These are phyloP conservation scores for Poeciliopsis prolifica DNA, from an alignment of 2,113 vertebrate genomes.

Conservation along the genomic window DNA sequence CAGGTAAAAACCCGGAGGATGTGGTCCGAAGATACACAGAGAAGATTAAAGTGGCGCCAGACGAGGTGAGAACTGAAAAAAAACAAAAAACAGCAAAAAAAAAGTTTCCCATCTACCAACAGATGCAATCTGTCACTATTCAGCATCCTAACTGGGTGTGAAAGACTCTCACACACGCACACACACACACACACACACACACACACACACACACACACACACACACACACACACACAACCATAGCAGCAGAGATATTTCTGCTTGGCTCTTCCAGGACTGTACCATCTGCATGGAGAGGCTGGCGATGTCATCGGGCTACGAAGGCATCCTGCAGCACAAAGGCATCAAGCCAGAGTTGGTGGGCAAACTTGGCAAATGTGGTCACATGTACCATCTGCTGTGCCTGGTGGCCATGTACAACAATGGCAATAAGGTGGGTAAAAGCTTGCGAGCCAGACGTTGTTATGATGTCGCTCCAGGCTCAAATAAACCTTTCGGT, in stretches of 20 bases:
- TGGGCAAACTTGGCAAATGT: constrained; percentile 94
- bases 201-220: not conserved
- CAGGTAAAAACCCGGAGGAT: constrained; percentile 94
- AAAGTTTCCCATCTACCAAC: not conserved
- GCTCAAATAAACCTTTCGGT: constrained; percentile 44
- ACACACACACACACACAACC: constrained; percentile 8
- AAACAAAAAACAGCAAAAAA: not conserved
- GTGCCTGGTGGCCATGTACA: constrained; percentile 98
- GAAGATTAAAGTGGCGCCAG: constrained; percentile 91
- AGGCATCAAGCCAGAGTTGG: constrained; percentile 89
- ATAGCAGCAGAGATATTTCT: constrained; percentile 47
- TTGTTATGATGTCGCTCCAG: constrained; percentile 57
- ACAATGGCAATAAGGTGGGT: constrained; percentile 93
- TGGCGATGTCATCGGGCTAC: constrained; percentile 91
- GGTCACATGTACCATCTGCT: constrained; percentile 97
- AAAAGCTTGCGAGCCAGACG: constrained; percentile 57
- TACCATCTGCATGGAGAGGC: constrained; percentile 92
- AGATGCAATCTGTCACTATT: constrained; percentile 13
- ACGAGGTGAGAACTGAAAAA: constrained; percentile 84
- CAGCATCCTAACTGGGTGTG: constrained; percentile 26
- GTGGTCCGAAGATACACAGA: constrained; percentile 94
- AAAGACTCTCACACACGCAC: constrained; percentile 17
- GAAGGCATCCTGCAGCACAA: constrained; percentile 89
- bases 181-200: no score
- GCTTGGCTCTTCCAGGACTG: constrained; percentile 82